Percentiles rank a stretch among this genome's conserved stretches.
Evolutionary conservation across 2,113 vertebrate species (phyloP).

Genomic region (Cettia cetti): DNA sequence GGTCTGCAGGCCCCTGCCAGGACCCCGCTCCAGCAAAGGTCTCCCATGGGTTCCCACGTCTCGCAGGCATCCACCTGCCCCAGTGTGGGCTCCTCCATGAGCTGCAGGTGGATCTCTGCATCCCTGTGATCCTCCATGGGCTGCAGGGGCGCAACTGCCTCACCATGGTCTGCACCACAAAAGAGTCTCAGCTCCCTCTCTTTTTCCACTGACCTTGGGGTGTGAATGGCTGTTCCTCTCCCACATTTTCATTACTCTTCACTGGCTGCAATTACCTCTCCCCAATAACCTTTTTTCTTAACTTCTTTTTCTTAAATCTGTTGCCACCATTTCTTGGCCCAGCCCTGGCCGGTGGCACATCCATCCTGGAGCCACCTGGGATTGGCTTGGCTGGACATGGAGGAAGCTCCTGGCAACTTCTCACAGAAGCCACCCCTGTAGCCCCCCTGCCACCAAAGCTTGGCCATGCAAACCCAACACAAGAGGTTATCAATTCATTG

Average conservation of each 20-base stretch:
- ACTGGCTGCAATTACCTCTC: neutral
- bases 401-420: neutral
- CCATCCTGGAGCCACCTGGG: neutral
- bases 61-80: neutral
- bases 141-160: neutral
- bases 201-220: neutral
- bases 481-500: neutral
- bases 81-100: accelerated
- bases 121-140: neutral
- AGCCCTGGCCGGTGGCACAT: accelerated
- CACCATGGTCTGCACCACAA: neutral
- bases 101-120: neutral
- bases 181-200: neutral
- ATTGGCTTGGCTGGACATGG: neutral
- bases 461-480: neutral
- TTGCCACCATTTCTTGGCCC: neutral
- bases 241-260: neutral
- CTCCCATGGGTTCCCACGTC: neutral
- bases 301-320: neutral
- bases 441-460: neutral
- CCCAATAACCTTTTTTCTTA: neutral
- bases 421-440: neutral
- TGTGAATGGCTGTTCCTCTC: neutral
- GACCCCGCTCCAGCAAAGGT: neutral
- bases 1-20: neutral